These are phyloP conservation scores for Grus americana DNA, from an alignment of 2,113 vertebrate genomes.

Conservation along the genomic window DNA sequence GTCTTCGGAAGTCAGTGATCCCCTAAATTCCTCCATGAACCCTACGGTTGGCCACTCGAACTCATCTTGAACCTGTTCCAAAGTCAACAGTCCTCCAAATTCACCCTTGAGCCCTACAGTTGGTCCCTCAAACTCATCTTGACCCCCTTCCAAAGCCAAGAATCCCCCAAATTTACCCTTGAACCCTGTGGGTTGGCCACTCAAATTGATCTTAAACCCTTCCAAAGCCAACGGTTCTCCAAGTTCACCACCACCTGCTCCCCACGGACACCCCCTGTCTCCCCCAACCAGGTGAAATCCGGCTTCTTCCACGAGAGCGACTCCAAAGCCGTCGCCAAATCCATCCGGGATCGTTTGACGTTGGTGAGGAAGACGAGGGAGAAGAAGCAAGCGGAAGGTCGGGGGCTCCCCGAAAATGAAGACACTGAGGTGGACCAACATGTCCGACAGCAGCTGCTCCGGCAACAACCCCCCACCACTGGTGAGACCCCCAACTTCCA, in stretches of 20 bases:
- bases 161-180: fast-evolving
- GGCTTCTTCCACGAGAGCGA: not conserved
- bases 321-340: not conserved
- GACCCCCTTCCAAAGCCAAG: not conserved
- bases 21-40: no score
- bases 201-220: no score
- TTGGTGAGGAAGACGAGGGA: not conserved
- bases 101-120: fast-evolving
- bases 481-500: no score
- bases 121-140: not conserved
- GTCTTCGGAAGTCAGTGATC: no score
- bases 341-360: not conserved
- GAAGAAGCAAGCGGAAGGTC: not conserved
- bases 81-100: no score
- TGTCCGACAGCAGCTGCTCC: not conserved
- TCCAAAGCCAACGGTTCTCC: not conserved
- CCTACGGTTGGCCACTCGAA: no score
- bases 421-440: not conserved
- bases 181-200: fast-evolving
- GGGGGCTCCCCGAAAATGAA: not conserved
- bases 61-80: not conserved
- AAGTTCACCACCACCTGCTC: no score
- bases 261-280: not conserved
- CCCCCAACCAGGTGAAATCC: not conserved
- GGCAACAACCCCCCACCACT: not conserved